phyloP scores from a whole-genome alignment of 2,888 invertebrate species.

The Thelaira solivaga region DNA sequence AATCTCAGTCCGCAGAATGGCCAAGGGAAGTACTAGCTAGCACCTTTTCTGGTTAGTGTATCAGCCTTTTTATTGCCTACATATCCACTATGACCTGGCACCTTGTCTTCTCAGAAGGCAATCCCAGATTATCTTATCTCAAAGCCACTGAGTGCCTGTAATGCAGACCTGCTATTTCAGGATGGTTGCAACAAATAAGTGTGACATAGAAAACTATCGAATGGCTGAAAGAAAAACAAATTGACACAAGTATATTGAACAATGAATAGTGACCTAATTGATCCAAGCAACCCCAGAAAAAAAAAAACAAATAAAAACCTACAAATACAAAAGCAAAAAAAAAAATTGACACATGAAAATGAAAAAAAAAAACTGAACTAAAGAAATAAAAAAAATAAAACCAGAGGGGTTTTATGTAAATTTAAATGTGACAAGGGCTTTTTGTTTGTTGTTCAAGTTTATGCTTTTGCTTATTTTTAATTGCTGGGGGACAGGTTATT shows the following conservation, averaged over 20 bases:
- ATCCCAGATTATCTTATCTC: no score
- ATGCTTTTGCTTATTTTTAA: not conserved
- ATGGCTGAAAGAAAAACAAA: slow-evolving; percentile 22
- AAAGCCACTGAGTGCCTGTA: no score
- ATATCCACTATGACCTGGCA: no score
- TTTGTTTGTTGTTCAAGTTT: not conserved
- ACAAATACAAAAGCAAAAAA: not conserved
- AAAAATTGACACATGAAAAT: slow-evolving; percentile 1
- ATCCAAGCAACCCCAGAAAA: slow-evolving; percentile 7
- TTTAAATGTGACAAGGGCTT: not conserved
- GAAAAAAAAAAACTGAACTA: not conserved
- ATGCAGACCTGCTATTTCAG: no score
- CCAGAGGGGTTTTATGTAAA: not conserved
- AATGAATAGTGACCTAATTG: slow-evolving; percentile 52
- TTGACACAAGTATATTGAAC: slow-evolving; percentile 31
- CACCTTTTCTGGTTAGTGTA: no score
- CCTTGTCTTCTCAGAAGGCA: no score
- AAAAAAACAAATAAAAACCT: not conserved
- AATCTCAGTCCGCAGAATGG: no score
- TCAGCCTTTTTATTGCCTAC: no score
- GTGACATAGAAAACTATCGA: no score
- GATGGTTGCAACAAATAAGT: no score
- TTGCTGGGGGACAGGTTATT: slow-evolving; percentile 33
- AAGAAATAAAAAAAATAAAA: not conserved
- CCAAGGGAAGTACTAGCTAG: no score